phyloP scores from a whole-genome alignment of 1,140 invertebrate species.

The Drosophila baimaii region DNA sequence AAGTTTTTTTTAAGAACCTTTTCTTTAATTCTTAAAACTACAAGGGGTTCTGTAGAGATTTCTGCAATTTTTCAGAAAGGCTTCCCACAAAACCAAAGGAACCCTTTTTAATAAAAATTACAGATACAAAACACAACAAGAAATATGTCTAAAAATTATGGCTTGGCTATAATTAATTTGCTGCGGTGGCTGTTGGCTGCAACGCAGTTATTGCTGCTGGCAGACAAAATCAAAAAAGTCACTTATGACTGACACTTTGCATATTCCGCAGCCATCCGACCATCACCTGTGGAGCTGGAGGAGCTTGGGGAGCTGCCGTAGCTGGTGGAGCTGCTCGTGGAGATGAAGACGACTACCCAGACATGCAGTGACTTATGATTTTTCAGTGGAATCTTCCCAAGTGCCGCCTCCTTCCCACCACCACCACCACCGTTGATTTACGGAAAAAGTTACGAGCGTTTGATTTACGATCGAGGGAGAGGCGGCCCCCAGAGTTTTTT shows the following conservation, averaged over 20 bases:
- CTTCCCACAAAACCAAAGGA: not conserved
- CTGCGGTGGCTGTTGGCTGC: constrained; percentile 54
- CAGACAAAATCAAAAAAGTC: constrained; percentile 81
- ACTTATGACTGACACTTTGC: constrained; percentile 82
- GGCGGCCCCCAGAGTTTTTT: constrained; percentile 36
- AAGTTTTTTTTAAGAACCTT: not conserved
- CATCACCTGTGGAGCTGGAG: constrained; percentile 8
- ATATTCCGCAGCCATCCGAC: constrained; percentile 50
- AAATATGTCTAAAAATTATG: constrained; percentile 65
- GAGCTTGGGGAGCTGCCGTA: not conserved
- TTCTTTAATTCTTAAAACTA: not conserved
- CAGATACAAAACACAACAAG: constrained; percentile 30
- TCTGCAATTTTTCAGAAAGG: not conserved
- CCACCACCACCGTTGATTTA: constrained; percentile 55
- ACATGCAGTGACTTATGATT: constrained; percentile 81
- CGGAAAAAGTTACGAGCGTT: constrained; percentile 78
- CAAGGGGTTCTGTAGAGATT: not conserved
- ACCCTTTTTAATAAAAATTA: constrained; percentile 3
- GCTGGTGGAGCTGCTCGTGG: not conserved
- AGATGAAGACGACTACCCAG: constrained; percentile 77
- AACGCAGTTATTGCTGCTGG: constrained; percentile 56
- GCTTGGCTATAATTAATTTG: constrained; percentile 79
- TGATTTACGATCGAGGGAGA: constrained; percentile 73
- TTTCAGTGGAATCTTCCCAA: constrained; percentile 54
- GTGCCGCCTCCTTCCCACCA: constrained; percentile 14